Evolutionary conservation across 1,140 invertebrate genomes (phyloP).

Genomic region (Drusus annulatus): DNA sequence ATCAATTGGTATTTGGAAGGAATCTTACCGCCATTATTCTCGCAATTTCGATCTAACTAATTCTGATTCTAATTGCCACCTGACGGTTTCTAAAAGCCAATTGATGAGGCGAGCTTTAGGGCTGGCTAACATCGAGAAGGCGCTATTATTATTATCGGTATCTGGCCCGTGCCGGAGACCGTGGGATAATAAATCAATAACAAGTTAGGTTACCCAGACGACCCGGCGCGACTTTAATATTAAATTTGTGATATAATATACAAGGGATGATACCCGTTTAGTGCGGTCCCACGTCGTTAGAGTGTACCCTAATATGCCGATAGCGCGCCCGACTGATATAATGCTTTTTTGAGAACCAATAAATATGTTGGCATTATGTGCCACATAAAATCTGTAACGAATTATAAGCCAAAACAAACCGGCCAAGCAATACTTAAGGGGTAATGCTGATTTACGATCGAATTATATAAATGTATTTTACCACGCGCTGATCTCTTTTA

Average conservation of each 20-base stretch:
- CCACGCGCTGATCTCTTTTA: not conserved
- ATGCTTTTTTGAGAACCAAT: conserved; percentile 31
- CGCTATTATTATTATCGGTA: conserved; percentile 4
- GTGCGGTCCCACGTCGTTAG: conserved; percentile 23
- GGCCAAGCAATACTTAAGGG: not conserved
- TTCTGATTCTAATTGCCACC: conserved; percentile 19
- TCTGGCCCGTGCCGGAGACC: not conserved
- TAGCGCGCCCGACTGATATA: conserved; percentile 24
- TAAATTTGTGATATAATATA: conserved; percentile 43
- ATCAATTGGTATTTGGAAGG: not conserved
- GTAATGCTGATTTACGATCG: conserved; percentile 3
- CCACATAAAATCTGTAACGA: conserved; percentile 10
- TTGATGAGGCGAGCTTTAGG: conserved; percentile 3
- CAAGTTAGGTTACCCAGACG: conserved; percentile 51
- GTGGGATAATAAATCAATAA: conserved; percentile 48
- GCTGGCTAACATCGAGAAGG: not conserved
- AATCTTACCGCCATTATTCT: conserved; percentile 8
- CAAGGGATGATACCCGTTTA: conserved; percentile 20
- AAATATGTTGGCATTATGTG: conserved; percentile 26
- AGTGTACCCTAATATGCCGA: conserved; percentile 29
- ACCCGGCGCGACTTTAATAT: conserved; percentile 52
- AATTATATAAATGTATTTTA: not conserved
- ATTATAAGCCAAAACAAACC: conserved; percentile 1
- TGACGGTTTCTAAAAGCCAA: conserved; percentile 24
- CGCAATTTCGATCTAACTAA: conserved; percentile 6